phyloP scores from a whole-genome alignment of 2,113 vertebrate genomes.

The Paraplagusia blochii region DNA sequence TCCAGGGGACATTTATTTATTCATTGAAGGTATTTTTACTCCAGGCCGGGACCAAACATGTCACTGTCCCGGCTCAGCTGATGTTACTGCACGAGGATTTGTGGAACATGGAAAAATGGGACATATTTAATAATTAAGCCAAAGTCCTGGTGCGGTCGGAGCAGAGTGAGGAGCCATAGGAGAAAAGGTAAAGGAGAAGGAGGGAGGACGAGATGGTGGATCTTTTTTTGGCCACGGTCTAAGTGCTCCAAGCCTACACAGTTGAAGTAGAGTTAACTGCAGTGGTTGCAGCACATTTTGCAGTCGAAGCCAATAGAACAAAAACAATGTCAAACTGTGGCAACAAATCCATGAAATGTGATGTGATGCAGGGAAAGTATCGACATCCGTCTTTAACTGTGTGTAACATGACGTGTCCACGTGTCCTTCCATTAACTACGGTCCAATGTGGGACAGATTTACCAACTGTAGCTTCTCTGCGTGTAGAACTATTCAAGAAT shows the following conservation, averaged over 20 bases:
- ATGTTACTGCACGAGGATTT: conserved; percentile 40
- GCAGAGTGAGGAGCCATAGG: conserved; percentile 22
- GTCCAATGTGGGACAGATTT: conserved; percentile 41
- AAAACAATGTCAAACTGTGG: conserved; percentile 4
- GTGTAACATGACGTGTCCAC: conserved; percentile 46
- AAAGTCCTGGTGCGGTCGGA: conserved; percentile 17
- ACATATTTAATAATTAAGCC: conserved; percentile 36
- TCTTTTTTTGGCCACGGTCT: conserved; percentile 18
- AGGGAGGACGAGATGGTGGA: conserved; percentile 9
- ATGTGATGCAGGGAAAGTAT: neutral
- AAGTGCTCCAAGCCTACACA: conserved; percentile 13
- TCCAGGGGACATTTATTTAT: conserved; percentile 2
- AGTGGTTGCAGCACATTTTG: conserved; percentile 30
- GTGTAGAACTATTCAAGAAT: conserved; percentile 8
- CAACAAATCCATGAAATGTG: conserved; percentile 11
- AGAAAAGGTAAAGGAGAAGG: neutral
- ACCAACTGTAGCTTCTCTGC: neutral
- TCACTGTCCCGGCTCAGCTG: conserved; percentile 24
- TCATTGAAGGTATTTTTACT: neutral
- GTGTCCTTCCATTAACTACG: conserved; percentile 45
- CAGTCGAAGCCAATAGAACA: conserved; percentile 37
- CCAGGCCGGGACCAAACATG: conserved; percentile 17
- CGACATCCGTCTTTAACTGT: conserved; percentile 63
- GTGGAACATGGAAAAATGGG: conserved; percentile 18
- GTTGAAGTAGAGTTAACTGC: conserved; percentile 18